Evolutionary conservation across 2,797 vertebrate species (phyloP).

Genomic region (Rhinogobio ventralis): DNA sequence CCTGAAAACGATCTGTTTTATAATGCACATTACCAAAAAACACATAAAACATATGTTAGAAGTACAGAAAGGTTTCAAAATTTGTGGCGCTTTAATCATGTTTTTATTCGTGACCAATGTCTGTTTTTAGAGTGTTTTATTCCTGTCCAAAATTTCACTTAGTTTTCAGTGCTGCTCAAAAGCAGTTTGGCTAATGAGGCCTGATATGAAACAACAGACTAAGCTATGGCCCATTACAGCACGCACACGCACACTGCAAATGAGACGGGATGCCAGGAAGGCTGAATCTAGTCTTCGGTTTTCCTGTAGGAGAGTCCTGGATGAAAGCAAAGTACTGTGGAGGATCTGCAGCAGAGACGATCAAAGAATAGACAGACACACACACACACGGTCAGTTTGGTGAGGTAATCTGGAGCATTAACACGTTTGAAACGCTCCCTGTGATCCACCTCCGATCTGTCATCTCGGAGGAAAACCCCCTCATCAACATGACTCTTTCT

Average conservation of each 20-base stretch:
- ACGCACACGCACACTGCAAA: constrained; percentile 8
- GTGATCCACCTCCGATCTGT: constrained; percentile 74
- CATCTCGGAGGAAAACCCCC: constrained; percentile 80
- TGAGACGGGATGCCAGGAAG: constrained; percentile 36
- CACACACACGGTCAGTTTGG: constrained; percentile 4
- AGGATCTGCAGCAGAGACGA: constrained; percentile 16
- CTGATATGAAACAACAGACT: constrained; percentile 52
- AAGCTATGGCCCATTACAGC: constrained; percentile 39
- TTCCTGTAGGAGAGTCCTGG: constrained; percentile 22
- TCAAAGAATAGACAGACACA: constrained; percentile 5
- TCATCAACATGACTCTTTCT: constrained; percentile 74
- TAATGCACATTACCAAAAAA: not conserved
- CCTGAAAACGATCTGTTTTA: not conserved
- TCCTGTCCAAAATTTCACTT: constrained; percentile 45
- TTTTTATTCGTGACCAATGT: constrained; percentile 15
- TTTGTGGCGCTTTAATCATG: not conserved
- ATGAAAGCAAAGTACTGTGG: constrained; percentile 21
- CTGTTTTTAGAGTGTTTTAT: constrained; percentile 34
- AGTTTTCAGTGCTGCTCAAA: constrained; percentile 19
- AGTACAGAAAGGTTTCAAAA: not conserved
- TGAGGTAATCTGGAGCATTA: constrained; percentile 49
- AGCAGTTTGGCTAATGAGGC: constrained; percentile 52
- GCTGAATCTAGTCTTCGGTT: not conserved
- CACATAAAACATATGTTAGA: not conserved
- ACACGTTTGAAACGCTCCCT: constrained; percentile 63